Evolutionary conservation across 2,113 vertebrate genomes (phyloP).

Genomic region (Hyperopisus bebe): DNA sequence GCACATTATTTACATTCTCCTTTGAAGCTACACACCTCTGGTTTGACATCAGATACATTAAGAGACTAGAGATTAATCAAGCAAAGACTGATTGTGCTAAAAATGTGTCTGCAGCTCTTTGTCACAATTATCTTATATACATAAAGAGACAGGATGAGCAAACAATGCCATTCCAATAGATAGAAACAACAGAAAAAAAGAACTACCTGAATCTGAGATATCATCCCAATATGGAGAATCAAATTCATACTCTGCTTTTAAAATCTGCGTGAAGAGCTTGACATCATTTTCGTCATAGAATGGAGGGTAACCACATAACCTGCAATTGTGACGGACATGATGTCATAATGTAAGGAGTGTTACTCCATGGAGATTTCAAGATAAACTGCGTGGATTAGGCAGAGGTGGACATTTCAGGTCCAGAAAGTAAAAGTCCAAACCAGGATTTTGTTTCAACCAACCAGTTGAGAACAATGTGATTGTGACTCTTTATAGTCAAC

Average conservation of each 20-base stretch:
- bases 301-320: conserved; percentile 92
- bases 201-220: conserved; percentile 91
- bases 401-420: no score
- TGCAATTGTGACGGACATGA: conserved; percentile 40
- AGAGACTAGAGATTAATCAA: neutral
- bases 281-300: conserved; percentile 96
- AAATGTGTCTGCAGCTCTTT: neutral
- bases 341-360: neutral
- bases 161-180: neutral
- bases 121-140: neutral
- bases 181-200: neutral
- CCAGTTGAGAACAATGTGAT: no score
- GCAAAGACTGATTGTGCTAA: neutral
- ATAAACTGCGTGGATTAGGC: neutral
- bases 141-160: neutral
- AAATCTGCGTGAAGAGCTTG: conserved; percentile 95
- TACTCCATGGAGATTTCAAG: neutral
- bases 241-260: conserved; percentile 93
- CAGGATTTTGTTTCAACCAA: no score
- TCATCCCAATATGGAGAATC: conserved; percentile 98
- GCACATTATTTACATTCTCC: neutral
- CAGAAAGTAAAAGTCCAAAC: no score
- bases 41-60: no score
- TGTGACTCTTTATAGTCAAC: no score
- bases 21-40: neutral